Percentiles rank a stretch among this genome's conserved stretches.
These are phyloP conservation scores for Sciurus vulgaris DNA, from an alignment of 2,797 vertebrate species.

Conservation along the genomic window DNA sequence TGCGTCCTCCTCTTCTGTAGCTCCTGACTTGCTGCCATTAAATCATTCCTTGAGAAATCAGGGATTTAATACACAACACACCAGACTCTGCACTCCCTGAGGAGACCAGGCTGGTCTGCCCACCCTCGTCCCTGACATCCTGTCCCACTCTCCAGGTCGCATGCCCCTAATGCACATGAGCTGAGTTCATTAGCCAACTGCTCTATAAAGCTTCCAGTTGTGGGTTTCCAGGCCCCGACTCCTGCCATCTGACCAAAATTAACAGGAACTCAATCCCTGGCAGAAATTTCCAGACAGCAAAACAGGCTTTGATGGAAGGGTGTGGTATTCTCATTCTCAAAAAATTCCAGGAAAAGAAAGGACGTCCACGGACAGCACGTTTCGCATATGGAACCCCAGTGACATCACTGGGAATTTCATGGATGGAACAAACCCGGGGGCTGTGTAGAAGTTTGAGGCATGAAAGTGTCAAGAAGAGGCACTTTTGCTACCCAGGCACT, in stretches of 20 bases:
- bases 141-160: neutral
- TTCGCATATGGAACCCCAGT: constrained; percentile 62
- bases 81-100: too few species aligned
- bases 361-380: constrained; percentile 7
- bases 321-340: too few species aligned
- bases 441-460: neutral
- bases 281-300: constrained; percentile 62
- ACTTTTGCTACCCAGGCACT: neutral
- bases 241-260: constrained; percentile 74
- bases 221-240: constrained; percentile 10
- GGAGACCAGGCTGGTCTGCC: neutral
- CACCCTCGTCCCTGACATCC: too few species aligned
- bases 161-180: neutral
- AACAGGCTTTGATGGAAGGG: too few species aligned
- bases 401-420: constrained; percentile 67
- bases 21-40: too few species aligned
- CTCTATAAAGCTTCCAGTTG: neutral
- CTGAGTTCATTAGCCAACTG: neutral
- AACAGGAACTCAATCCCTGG: constrained; percentile 62
- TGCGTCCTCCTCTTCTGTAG: too few species aligned
- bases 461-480: constrained; percentile 1
- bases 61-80: too few species aligned
- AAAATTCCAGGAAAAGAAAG: too few species aligned
- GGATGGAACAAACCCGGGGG: constrained; percentile 60
- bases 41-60: too few species aligned